These are phyloP conservation scores for Phodopus roborovskii DNA, from an alignment of 2,113 vertebrate genomes.

Conservation along the genomic window DNA sequence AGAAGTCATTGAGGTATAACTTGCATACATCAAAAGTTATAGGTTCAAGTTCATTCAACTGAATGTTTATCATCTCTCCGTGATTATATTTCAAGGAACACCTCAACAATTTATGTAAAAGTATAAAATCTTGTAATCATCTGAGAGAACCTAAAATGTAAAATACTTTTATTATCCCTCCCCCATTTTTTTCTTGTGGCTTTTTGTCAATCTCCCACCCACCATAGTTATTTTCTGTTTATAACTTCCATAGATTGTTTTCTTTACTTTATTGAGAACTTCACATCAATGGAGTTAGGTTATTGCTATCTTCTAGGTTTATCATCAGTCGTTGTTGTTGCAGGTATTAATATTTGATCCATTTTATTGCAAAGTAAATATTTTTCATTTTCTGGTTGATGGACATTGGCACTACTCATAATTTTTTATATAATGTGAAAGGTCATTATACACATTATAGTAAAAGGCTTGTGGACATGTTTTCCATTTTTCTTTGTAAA, in stretches of 20 bases:
- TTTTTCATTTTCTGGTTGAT: not conserved
- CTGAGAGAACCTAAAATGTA: not conserved
- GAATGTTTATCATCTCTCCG: not conserved
- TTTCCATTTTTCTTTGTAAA: not conserved
- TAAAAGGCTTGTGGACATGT: not conserved
- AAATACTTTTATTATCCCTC: not conserved
- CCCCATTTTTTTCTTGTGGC: not conserved
- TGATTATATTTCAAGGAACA: not conserved
- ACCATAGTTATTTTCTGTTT: not conserved
- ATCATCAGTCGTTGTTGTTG: not conserved
- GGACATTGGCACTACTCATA: not conserved
- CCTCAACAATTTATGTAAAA: conserved; percentile 1
- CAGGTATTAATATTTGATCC: not conserved
- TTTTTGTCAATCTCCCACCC: not conserved
- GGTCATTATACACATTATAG: not conserved
- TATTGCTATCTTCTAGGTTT: not conserved
- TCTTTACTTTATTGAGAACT: conserved; percentile 20
- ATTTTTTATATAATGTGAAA: not conserved
- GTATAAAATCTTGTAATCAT: conserved; percentile 44
- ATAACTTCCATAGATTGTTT: not conserved
- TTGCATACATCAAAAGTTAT: conserved; percentile 25
- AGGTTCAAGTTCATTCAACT: conserved; percentile 49
- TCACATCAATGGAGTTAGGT: not conserved
- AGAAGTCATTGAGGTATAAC: conserved; percentile 35
- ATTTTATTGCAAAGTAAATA: not conserved